These are phyloP conservation scores for Anastatus disparis DNA, from an alignment of 1,140 invertebrate genomes.

Conservation along the genomic window DNA sequence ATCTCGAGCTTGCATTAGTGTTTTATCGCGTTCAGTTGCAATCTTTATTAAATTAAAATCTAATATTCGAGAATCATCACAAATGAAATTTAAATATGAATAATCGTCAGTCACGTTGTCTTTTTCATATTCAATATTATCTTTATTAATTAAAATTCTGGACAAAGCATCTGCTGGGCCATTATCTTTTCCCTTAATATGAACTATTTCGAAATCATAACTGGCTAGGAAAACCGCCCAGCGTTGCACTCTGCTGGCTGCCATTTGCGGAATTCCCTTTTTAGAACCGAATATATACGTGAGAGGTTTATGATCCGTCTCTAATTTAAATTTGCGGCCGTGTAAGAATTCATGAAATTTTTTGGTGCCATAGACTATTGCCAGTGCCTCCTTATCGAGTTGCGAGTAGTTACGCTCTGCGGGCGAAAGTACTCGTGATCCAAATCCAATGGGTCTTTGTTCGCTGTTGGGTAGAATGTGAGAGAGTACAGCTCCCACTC, in stretches of 20 bases:
- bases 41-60: no score
- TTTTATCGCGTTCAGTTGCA: not conserved
- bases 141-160: no score
- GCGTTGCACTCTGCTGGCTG: not conserved
- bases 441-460: not conserved
- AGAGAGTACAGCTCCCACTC: conserved; percentile 38
- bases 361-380: not conserved
- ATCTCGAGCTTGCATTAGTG: not conserved
- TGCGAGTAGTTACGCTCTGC: conserved; percentile 13
- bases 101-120: no score
- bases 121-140: no score
- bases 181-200: conserved; percentile 2
- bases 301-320: not conserved
- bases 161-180: not conserved
- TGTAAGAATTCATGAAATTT: conserved; percentile 2
- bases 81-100: no score
- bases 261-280: conserved; percentile 14
- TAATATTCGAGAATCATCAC: no score
- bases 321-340: not conserved
- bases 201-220: not conserved
- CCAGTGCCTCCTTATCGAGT: not conserved
- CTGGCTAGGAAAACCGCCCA: not conserved
- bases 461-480: conserved; percentile 8
- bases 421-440: not conserved
- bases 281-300: not conserved